phyloP scores from a whole-genome alignment of 2,113 vertebrate species.

The Cynoglossus semilaevis region DNA sequence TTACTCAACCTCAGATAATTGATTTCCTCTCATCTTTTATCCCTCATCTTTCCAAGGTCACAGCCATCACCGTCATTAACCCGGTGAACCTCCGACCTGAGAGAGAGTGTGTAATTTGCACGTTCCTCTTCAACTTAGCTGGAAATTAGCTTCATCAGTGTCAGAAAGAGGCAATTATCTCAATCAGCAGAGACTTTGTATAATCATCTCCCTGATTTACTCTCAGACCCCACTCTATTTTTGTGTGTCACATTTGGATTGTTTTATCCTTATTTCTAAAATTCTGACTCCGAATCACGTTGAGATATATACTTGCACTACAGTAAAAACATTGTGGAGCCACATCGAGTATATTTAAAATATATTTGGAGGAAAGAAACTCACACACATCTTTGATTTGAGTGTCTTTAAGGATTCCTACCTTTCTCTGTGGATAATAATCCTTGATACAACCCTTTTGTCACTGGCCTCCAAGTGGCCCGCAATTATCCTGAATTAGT shows the following conservation, averaged over 20 bases:
- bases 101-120: slow-evolving; percentile 47
- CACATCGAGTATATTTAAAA: no score
- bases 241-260: slow-evolving; percentile 5
- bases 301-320: not conserved
- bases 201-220: slow-evolving; percentile 42
- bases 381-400: no score
- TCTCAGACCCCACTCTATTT: not conserved
- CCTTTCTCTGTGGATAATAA: no score
- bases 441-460: not conserved
- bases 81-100: slow-evolving; percentile 56
- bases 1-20: no score
- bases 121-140: slow-evolving; percentile 57
- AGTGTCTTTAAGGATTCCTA: no score
- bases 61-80: slow-evolving; percentile 49
- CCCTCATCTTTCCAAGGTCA: slow-evolving; percentile 50
- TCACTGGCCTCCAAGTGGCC: slow-evolving; percentile 16
- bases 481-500: slow-evolving; percentile 21
- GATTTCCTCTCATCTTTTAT: not conserved
- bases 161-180: slow-evolving; percentile 59
- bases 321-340: no score
- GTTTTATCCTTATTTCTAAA: not conserved
- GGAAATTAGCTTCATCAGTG: slow-evolving; percentile 63
- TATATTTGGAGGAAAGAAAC: no score
- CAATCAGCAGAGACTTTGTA: slow-evolving; percentile 28
- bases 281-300: not conserved